Base-by-base conservation (phyloP, 2,888 invertebrate species). In the Abscondita cerata region DNA sequence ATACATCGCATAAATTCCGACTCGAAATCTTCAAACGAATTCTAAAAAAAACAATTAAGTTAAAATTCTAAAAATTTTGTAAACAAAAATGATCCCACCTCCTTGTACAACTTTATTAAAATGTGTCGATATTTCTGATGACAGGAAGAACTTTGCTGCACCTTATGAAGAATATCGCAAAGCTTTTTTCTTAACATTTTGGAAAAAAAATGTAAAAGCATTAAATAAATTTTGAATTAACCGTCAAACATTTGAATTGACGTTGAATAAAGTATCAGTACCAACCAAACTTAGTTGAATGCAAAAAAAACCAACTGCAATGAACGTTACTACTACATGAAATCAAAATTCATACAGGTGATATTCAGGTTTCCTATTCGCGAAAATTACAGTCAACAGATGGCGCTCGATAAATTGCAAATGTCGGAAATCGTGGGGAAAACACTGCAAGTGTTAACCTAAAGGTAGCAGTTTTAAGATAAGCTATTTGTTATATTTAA, bases 91-190 rank as follows among this genome's bases (percentile, higher is more conserved):
- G 18, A 1, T 16, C 16, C 5, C 51, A 61, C 64, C 47, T 64
- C 41, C 19, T 60, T 54, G 36, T 60, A 61, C 33, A 61, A 46
- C 6, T 60, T 64, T 15, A 31, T 31, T 46, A 64, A 61, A 36
- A 60, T 38, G 15, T 60, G 52, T 2, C 55, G 53, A 20, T 47
- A 53, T 12, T 60, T 64, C 44, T 64, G 64, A 36, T 64, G 64
- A 19, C 52, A 56, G 9, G 64, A 60, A 3, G 41, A 33, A 25
- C 52, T 60, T 13, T 60, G 60, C 18, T 64, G 64, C 2, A 60
- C 41, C 15, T 60, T 52, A 15, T 52, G 34, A 36, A 60, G 52
- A 15, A 64, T 57, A 13, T 89, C 85, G 15, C 96, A 8, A 34
- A 62, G 31, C 12, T 50, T 62, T 47, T 58, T 50, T 54, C 38